These are phyloP conservation scores for Tursiops truncatus DNA, from an alignment of 2,113 vertebrate species.

Conservation along the genomic window DNA sequence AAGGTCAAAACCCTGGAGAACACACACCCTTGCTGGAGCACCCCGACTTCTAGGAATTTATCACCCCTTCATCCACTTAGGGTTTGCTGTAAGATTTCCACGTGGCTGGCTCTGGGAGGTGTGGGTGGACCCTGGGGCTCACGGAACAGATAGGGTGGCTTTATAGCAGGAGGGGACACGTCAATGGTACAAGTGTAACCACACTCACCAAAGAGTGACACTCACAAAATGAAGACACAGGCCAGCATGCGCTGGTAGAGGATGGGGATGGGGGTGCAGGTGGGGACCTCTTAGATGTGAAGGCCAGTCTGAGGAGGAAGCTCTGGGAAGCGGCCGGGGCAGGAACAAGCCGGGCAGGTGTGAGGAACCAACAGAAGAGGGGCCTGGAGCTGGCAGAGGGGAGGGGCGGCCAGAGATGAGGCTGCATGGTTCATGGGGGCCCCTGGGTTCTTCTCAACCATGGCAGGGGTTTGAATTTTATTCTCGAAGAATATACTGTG, in stretches of 20 bases:
- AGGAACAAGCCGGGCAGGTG: background rate
- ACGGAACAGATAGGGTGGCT: background rate
- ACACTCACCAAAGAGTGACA: background rate
- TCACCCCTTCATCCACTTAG: background rate
- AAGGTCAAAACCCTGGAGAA: background rate
- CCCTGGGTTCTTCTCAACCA: no score
- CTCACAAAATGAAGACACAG: background rate
- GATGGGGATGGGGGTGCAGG: no score
- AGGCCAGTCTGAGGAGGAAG: background rate
- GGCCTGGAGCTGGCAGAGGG: background rate
- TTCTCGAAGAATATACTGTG: background rate
- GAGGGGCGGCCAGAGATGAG: no score
- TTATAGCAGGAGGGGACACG: background rate
- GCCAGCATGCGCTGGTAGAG: fast-evolving
- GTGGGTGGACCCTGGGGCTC: no score
- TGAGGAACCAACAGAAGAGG: background rate
- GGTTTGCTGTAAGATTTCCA: background rate
- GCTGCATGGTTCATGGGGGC: background rate
- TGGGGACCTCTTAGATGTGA: background rate
- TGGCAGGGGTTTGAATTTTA: background rate
- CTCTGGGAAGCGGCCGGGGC: fast-evolving
- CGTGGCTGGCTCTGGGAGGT: background rate
- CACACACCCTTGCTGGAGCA: background rate
- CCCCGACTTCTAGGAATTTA: background rate
- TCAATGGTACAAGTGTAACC: background rate